These are phyloP conservation scores for Nemotelus pantherinus DNA, from an alignment of 2,888 invertebrate species.

Conservation along the genomic window DNA sequence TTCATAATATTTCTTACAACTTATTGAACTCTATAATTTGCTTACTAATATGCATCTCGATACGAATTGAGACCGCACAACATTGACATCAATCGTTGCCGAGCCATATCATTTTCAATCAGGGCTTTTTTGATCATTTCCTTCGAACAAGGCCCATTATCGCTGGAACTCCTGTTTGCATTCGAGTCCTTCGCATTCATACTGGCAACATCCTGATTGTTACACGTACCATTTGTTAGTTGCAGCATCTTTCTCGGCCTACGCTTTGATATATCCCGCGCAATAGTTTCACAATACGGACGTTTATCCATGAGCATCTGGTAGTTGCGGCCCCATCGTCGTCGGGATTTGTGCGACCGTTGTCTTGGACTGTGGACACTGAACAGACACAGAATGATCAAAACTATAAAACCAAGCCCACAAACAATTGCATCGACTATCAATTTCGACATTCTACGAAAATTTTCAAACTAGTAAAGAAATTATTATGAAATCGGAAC, in stretches of 20 bases:
- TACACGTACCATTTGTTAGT: not conserved
- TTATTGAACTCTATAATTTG: not conserved
- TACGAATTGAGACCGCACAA: conserved; percentile 33
- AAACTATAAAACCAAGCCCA: conserved; percentile 17
- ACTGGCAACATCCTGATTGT: not conserved
- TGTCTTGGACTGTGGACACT: not conserved
- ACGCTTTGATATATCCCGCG: not conserved
- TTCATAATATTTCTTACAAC: no score
- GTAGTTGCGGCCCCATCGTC: conserved; percentile 6
- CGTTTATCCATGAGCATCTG: conserved; percentile 21
- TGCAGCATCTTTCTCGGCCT: conserved; percentile 3
- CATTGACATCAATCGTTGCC: conserved; percentile 23
- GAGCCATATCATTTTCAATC: conserved; percentile 40
- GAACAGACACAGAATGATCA: conserved; percentile 17
- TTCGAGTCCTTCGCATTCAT: not conserved
- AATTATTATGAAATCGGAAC: not conserved
- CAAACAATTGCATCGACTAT: conserved; percentile 29
- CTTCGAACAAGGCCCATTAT: not conserved
- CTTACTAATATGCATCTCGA: not conserved
- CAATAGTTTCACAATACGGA: conserved; percentile 4
- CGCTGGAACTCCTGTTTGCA: not conserved
- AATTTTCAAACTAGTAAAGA: not conserved
- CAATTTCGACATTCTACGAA: conserved; percentile 15
- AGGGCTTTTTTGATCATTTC: conserved; percentile 32
- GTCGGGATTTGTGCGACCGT: not conserved